Evolutionary conservation across 2,113 vertebrate species (phyloP), one percentile per base, ranked within the genome.

Genomic region (Alosa alosa): DNA sequence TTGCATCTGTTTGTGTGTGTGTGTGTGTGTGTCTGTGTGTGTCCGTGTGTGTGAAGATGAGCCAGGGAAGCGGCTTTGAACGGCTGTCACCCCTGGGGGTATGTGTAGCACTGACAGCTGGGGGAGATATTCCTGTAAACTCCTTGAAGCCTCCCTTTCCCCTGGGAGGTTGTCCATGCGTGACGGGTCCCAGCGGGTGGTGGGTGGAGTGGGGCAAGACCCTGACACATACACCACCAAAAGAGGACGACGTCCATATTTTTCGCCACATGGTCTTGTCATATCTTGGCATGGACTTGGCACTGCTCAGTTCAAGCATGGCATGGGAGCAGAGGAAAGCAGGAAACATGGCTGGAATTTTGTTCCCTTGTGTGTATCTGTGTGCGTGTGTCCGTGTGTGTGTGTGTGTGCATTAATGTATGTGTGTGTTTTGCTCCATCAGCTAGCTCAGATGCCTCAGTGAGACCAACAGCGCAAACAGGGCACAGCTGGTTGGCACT

Each of bases 1-100:
- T 86, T 90, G 87, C 92, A 68, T 90, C 68, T 85, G n/a, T 57
- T 57, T 83, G 50, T 88, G 82, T 83, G 52, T 57, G 46, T 86
- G 87, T 82, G 81, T 25, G 60, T 64, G 60, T 64, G 60, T 64
- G 60, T 64, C n/a, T 83, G 52, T 57, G 46, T 86, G 87, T 82
- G 81, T 25, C 8, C 10, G 60, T 64, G 60, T 64, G 60, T 64
- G 60, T 64, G 60, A 36, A 78, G 64, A n/a, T 25, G 22, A 22
- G 6, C 5, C n/a, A 25, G 60, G 25, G 11, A 36, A 78, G 39
- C 11, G 31, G 25, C 60, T 68, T 68, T 72, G 64, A 36, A 78
- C 10, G 31, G 31, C 31, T 78, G 72, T 13, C 72, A 41, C 72
- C 36, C 11, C 10, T 39, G 72, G 31, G 72, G 25, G 72, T 78